phyloP scores from a whole-genome alignment of 2,888 invertebrate genomes.

The Dryococelus australis region DNA sequence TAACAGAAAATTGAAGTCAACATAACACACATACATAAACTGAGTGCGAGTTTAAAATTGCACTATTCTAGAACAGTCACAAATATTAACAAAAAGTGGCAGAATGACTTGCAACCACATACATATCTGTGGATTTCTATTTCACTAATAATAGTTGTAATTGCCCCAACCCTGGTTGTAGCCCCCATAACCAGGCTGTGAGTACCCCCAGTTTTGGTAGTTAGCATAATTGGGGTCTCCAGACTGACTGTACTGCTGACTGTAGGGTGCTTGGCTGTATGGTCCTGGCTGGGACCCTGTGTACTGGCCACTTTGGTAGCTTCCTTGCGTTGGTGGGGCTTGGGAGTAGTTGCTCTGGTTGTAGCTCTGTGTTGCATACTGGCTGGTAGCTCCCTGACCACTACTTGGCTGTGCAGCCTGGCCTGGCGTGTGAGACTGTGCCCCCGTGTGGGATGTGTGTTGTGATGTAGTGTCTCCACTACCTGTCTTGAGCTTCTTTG shows the following conservation, averaged over 20 bases:
- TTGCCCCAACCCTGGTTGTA: slow-evolving; percentile 68
- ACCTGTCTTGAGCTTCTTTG: slow-evolving; percentile 35
- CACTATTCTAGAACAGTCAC: not conserved
- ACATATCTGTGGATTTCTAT: not conserved
- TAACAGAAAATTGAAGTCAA: not conserved
- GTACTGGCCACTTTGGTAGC: slow-evolving; percentile 59
- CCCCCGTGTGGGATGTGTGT: not conserved
- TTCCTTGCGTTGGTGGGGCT: slow-evolving; percentile 56
- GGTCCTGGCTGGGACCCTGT: slow-evolving; percentile 41
- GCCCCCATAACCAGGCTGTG: slow-evolving; percentile 63
- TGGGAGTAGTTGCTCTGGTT: slow-evolving; percentile 37
- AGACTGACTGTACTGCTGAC: slow-evolving; percentile 63
- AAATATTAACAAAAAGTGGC: not conserved
- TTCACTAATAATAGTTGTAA: slow-evolving; percentile 58
- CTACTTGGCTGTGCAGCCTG: slow-evolving; percentile 38
- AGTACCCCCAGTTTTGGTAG: slow-evolving; percentile 68
- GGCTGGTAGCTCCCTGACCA: slow-evolving; percentile 36
- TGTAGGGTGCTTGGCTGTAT: slow-evolving; percentile 47
- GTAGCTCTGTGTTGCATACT: slow-evolving; percentile 41
- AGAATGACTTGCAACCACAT: not conserved
- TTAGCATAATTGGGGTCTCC: slow-evolving; percentile 64
- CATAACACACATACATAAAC: no score
- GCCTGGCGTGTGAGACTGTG: not conserved
- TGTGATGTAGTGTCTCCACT: slow-evolving; percentile 30
- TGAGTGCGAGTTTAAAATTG: not conserved